Evolutionary conservation across 2,113 vertebrate genomes (phyloP), one percentile per base, ranked within the genome.

Genomic region (rat (Rattus norvegicus)): DNA sequence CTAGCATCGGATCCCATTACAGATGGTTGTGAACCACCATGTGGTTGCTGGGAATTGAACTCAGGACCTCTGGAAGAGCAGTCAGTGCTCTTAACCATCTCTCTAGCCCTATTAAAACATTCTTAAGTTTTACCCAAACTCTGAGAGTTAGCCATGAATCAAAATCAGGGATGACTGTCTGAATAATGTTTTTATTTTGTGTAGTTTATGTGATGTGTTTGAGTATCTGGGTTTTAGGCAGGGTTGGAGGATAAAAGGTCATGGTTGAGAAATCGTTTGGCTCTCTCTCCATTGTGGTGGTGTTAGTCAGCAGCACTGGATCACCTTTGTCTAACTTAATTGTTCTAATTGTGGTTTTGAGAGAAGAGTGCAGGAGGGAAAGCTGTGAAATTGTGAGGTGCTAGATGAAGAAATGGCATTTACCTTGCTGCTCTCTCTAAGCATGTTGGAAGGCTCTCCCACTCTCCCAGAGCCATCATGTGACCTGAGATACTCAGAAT

Each of bases 91-190:
- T 43, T 43, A 43, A 43, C 43, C 43, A 43, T 43, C 43, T 43
- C 43, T 43, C 43, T 43, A 43, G 43, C 43, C 75, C 30, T 88
- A 2, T 83, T 91, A 92, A 88, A 88, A 94, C 49, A 39, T 63
- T 80, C 26, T 69, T 49, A 73, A 69, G 17, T 83, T 94, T 88
- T 88, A n/a, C n/a, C 16, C 22, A 94, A 77, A 92, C 69, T 61
- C 10, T 92, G n/a, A 75, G 30, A 83, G 63, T 93, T 76, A 84
- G 59, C 83, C 39, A n/a, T 61, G 39, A 88, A 70, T 96, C 76
- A 92, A 43, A 92, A 83, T 75, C 65, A 88, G 47, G 43, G 49
- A 36, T 47, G 61, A 6, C 59, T 85, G 26, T 47, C 39, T 87
- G 84, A 33, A 69, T 69, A 75, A 17, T 72, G 11, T 59, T 59